phyloP scores from a whole-genome alignment of 2,113 vertebrate genomes.

The Meleagris gallopavo region DNA sequence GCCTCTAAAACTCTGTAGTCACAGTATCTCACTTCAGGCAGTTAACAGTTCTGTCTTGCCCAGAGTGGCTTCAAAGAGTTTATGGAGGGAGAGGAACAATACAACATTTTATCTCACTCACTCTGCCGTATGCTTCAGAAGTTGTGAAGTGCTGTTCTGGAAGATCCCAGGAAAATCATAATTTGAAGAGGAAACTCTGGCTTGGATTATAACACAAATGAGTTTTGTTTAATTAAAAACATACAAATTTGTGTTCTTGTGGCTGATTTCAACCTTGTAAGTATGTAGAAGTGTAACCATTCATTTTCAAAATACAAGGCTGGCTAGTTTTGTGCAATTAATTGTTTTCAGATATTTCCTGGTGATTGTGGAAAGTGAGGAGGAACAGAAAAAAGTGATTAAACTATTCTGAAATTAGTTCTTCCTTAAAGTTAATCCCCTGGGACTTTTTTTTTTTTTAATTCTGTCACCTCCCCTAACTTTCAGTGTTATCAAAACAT shows the following conservation, averaged over 20 bases:
- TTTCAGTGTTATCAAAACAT: not conserved
- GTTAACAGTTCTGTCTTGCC: not conserved
- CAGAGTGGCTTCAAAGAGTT: not conserved
- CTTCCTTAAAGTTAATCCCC: not conserved
- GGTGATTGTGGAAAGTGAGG: not conserved
- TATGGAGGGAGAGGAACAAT: not conserved
- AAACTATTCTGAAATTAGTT: not conserved
- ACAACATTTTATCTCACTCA: not conserved
- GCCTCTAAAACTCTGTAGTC: not conserved
- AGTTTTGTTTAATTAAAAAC: not conserved
- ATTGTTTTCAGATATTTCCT: not conserved
- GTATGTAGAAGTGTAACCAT: not conserved
- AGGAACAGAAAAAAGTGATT: not conserved
- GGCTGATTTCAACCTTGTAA: conserved; percentile 1
- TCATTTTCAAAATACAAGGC: not conserved
- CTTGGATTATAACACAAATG: not conserved
- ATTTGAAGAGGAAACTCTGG: conserved; percentile 6
- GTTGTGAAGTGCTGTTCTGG: not conserved
- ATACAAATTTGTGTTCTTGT: not conserved
- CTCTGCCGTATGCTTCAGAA: not conserved
- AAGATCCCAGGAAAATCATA: not conserved
- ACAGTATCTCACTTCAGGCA: not conserved
- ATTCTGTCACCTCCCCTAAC: not conserved
- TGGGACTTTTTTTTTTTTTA: not conserved
- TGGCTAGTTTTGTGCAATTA: not conserved